A percentile compares a stretch with the other conserved stretches of the same genome.
These are phyloP conservation scores for Daktulosphaira vitifoliae DNA, from an alignment of 1,140 invertebrate species.

Conservation along the genomic window DNA sequence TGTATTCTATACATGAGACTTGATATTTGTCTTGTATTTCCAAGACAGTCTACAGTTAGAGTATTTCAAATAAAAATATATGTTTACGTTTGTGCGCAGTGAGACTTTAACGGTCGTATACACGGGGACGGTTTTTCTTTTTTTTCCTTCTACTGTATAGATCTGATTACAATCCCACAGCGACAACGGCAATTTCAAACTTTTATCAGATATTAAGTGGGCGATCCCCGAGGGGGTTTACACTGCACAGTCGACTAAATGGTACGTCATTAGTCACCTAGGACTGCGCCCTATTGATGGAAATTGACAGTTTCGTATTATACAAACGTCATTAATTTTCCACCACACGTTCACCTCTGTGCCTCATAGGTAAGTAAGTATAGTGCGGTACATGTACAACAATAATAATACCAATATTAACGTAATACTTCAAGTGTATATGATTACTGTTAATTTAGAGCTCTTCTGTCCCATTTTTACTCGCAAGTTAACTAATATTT, in stretches of 20 bases:
- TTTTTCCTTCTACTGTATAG: background rate
- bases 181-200: constrained; percentile 17
- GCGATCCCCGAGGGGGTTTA: constrained; percentile 18
- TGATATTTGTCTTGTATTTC: no score
- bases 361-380: background rate
- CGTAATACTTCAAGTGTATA: no score
- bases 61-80: no score
- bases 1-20: no score
- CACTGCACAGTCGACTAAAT: constrained; percentile 12
- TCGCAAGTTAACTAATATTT: no score
- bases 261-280: constrained; percentile 29
- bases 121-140: background rate
- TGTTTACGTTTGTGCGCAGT: no score
- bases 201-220: constrained; percentile 27
- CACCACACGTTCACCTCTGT: constrained; percentile 8
- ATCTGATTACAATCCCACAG: constrained; percentile 20
- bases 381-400: background rate
- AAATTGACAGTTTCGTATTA: constrained; percentile 31
- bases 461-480: no score
- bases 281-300: constrained; percentile 28
- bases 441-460: background rate
- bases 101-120: no score
- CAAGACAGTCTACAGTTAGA: no score
- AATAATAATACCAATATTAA: no score
- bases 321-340: constrained; percentile 28